Percentiles rank a stretch among this genome's conserved stretches.
Conservation (phyloP, 1,140 invertebrate genomes). For the Contarinia nasturtii region DNA sequence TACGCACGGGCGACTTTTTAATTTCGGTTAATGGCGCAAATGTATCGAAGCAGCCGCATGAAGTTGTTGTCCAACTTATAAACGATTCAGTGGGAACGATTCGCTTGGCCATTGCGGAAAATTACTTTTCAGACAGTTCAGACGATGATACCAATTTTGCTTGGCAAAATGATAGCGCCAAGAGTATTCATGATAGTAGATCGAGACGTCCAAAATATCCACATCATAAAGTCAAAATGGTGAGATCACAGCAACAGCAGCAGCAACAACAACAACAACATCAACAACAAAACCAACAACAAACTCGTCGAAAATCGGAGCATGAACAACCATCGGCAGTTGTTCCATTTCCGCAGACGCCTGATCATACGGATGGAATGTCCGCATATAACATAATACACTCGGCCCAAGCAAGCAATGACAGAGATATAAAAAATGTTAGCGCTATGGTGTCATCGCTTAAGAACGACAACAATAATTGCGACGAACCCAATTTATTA, state of each 20-base stretch:
- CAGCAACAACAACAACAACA: no score
- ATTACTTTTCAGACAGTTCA: constrained; percentile 64
- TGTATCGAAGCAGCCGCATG: constrained; percentile 75
- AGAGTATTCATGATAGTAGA: neutral
- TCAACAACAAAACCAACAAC: no score
- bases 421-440: constrained; percentile 21
- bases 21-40: constrained; percentile 79
- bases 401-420: constrained; percentile 9
- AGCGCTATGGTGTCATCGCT: constrained; percentile 18
- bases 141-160: constrained; percentile 18
- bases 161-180: neutral
- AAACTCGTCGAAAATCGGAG: neutral
- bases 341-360: constrained; percentile 12
- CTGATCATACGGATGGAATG: constrained; percentile 8
- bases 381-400: constrained; percentile 8
- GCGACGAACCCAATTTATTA: neutral
- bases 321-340: neutral
- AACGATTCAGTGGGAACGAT: constrained; percentile 62
- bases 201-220: constrained; percentile 2
- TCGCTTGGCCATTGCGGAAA: constrained; percentile 69
- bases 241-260: neutral
- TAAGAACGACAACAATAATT: neutral
- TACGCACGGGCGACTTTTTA: constrained; percentile 78
- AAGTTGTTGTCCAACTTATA: constrained; percentile 80
- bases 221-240: constrained; percentile 1